Conservation (phyloP, 2,888 invertebrate genomes). For the Poecilus cupreus region DNA sequence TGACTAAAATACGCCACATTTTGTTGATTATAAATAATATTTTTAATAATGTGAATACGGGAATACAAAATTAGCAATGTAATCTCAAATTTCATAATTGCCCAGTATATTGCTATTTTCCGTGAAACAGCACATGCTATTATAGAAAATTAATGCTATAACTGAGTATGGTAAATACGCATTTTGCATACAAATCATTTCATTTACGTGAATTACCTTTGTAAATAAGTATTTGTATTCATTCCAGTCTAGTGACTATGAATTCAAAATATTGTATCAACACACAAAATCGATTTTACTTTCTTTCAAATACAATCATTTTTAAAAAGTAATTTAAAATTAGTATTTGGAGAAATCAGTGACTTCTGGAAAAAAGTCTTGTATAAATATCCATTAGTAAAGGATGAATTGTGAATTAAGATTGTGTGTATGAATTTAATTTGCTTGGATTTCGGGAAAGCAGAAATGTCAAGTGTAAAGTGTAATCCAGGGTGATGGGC, state of each 20-base stretch:
- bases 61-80: not conserved
- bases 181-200: not conserved
- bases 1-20: no score
- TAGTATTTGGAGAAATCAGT: not conserved
- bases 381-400: not conserved
- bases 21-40: no score
- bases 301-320: no score
- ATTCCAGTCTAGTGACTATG: not conserved
- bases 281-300: no score
- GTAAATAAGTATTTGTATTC: not conserved
- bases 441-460: not conserved
- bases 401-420: not conserved
- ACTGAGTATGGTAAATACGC: no score
- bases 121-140: not conserved
- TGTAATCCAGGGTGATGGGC: slow-evolving; percentile 1
- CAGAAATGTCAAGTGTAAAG: slow-evolving; percentile 43
- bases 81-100: not conserved
- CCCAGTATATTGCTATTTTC: not conserved
- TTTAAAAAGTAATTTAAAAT: no score
- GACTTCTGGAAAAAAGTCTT: not conserved
- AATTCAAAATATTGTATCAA: not conserved
- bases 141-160: not conserved
- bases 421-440: not conserved
- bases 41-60: no score
- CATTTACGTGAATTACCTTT: not conserved